Evolutionary conservation across 2,113 vertebrate species (phyloP).

Genomic region (Phyllostomus discolor): DNA sequence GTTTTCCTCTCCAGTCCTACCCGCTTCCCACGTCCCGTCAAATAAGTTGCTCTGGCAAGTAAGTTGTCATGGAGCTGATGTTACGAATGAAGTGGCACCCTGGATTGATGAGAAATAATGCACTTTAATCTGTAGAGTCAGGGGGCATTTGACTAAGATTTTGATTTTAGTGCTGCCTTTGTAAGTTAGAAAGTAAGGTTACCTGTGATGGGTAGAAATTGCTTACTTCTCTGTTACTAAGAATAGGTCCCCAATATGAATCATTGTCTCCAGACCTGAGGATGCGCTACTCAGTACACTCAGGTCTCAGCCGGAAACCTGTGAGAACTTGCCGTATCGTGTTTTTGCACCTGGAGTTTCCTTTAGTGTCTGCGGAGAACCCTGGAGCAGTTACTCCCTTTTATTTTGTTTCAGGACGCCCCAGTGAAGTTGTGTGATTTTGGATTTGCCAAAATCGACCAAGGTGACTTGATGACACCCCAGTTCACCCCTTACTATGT

Average conservation of each 20-base stretch:
- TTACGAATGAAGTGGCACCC: background rate
- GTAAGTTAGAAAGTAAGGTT: background rate
- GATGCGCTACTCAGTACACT: background rate
- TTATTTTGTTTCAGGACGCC: slow-evolving; percentile 88
- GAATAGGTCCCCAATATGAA: background rate
- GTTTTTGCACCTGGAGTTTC: background rate
- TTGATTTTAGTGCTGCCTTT: slow-evolving; percentile 14
- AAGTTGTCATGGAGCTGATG: background rate
- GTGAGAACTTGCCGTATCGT: background rate
- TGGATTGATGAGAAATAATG: background rate
- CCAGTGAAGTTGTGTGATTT: slow-evolving; percentile 99
- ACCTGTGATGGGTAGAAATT: background rate
- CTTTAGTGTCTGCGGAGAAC: background rate
- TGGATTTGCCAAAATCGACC: slow-evolving; percentile 99
- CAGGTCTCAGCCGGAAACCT: background rate
- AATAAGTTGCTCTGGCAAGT: background rate
- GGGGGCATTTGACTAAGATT: background rate
- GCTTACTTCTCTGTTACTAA: background rate
- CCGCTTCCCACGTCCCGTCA: background rate
- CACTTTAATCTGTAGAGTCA: background rate
- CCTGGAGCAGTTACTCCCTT: slow-evolving; percentile 30
- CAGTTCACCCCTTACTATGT: slow-evolving; percentile 99
- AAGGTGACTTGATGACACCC: slow-evolving; percentile 99
- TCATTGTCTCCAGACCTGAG: background rate
- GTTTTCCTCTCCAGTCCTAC: background rate